Conservation (phyloP, 1,140 invertebrate genomes). For the Drosophila rufa region DNA sequence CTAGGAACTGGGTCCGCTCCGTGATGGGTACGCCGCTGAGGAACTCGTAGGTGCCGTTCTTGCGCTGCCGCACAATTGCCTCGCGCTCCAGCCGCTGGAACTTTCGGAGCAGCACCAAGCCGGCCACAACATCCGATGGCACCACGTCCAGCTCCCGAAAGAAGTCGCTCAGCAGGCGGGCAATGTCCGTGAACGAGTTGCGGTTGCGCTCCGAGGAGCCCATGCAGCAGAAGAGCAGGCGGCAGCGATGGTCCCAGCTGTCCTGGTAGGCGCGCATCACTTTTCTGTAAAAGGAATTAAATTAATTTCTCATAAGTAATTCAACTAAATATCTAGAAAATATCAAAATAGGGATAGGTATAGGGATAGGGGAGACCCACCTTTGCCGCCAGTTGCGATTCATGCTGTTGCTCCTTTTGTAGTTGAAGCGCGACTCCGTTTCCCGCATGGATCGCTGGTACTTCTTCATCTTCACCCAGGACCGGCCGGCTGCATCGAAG, state of each 20-base stretch:
- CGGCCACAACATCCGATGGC: constrained; percentile 95
- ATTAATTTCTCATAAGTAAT: no score
- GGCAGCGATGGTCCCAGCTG: constrained; percentile 95
- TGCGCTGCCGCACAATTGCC: constrained; percentile 91
- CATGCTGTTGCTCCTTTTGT: constrained; percentile 91
- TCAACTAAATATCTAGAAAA: not conserved
- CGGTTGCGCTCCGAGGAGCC: constrained; percentile 91
- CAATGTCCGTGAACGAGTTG: constrained; percentile 95
- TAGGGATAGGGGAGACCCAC: constrained; percentile 85
- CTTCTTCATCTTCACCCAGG: constrained; percentile 97
- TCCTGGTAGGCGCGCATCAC: constrained; percentile 95
- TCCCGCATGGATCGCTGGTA: constrained; percentile 94
- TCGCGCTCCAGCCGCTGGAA: constrained; percentile 93
- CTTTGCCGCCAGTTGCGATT: constrained; percentile 95
- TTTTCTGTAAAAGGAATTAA: constrained; percentile 87
- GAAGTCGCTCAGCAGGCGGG: constrained; percentile 94
- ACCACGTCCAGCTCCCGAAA: constrained; percentile 97
- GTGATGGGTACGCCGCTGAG: constrained; percentile 95
- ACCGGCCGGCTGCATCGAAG: constrained; percentile 94
- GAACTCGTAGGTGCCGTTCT: constrained; percentile 96
- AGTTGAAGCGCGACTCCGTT: constrained; percentile 90
- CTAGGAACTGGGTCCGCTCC: constrained; percentile 92
- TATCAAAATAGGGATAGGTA: not conserved
- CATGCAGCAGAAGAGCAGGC: constrained; percentile 94
- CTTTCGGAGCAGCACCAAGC: constrained; percentile 92